A percentile compares a stretch with the other conserved stretches of the same genome.
Conservation (phyloP, 2,113 vertebrate species). For the Sialia sialis region DNA sequence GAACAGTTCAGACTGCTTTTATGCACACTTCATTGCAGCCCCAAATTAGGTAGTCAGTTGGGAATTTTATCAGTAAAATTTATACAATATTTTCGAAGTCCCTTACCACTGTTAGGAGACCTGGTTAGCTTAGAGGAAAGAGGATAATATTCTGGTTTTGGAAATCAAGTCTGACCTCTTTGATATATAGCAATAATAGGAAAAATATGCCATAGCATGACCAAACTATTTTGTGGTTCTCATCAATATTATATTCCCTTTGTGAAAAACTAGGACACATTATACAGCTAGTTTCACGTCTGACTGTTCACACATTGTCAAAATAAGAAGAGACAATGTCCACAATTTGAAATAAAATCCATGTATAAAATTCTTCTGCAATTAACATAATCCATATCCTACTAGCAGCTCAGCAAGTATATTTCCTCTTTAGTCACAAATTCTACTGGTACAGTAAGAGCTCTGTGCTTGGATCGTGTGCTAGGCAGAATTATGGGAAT, state of each 20-base stretch:
- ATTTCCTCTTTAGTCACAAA: not conserved
- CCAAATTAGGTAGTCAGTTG: not conserved
- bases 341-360: not conserved
- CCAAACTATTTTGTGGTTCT: not conserved
- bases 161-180: not conserved
- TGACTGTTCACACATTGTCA: not conserved
- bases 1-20: not conserved
- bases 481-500: not conserved
- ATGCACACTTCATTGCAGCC: not conserved
- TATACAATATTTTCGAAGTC: not conserved
- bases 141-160: not conserved
- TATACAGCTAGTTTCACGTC: not conserved
- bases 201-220: not conserved
- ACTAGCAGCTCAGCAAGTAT: not conserved
- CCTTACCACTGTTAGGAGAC: not conserved
- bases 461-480: not conserved
- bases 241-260: not conserved
- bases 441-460: not conserved
- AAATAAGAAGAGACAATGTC: not conserved
- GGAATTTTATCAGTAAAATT: not conserved
- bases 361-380: not conserved
- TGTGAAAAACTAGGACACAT: not conserved
- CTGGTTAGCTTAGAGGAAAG: not conserved
- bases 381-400: not conserved
- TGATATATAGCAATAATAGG: not conserved